Conservation (phyloP, 1,140 invertebrate species). For the Phymastichus coffea region DNA sequence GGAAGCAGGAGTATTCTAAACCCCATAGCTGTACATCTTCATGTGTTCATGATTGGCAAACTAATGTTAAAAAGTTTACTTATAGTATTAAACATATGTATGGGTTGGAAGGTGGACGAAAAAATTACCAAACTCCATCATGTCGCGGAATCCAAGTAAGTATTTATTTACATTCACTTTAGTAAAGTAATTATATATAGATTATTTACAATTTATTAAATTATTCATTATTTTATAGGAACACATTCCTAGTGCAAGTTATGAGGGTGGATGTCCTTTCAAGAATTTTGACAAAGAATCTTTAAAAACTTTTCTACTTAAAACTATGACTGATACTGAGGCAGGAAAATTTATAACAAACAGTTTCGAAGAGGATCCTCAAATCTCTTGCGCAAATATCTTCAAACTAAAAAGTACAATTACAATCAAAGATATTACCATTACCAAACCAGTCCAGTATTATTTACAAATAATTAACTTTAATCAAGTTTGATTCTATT, state of each 20-base stretch:
- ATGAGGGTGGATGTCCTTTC: slow-evolving; percentile 65
- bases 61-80: slow-evolving; percentile 63
- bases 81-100: slow-evolving; percentile 74
- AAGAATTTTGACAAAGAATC: slow-evolving; percentile 58
- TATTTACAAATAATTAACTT: slow-evolving; percentile 36
- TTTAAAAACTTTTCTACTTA: slow-evolving; percentile 51
- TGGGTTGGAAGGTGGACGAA: slow-evolving; percentile 68
- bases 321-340: slow-evolving; percentile 40
- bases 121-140: slow-evolving; percentile 61
- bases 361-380: slow-evolving; percentile 28
- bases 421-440: slow-evolving; percentile 27
- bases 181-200: slow-evolving; percentile 9
- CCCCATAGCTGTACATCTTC: slow-evolving; percentile 51
- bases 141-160: slow-evolving; percentile 60
- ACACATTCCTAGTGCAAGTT: slow-evolving; percentile 48
- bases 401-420: slow-evolving; percentile 34
- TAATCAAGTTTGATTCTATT: slow-evolving; percentile 22
- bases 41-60: slow-evolving; percentile 67
- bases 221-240: slow-evolving; percentile 39
- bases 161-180: no score
- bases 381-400: slow-evolving; percentile 40
- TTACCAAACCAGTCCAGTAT: slow-evolving; percentile 47
- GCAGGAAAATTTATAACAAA: slow-evolving; percentile 32
- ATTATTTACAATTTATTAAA: slow-evolving; percentile 19
- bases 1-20: slow-evolving; percentile 67